These are phyloP conservation scores for Brachionus angularis DNA, from an alignment of 1,140 invertebrate genomes.

Conservation along the genomic window DNA sequence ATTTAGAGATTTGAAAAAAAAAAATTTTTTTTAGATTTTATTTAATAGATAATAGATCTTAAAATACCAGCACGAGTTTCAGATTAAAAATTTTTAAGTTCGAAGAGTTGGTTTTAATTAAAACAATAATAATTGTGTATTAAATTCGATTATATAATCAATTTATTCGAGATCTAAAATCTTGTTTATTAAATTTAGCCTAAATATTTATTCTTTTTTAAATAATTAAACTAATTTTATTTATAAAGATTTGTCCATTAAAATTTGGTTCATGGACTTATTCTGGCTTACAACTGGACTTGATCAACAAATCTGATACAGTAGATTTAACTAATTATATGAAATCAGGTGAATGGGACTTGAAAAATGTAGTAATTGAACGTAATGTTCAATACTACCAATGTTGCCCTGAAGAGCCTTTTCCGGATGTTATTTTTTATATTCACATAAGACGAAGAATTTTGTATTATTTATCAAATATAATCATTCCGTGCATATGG, in stretches of 20 bases:
- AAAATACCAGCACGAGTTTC: too few relatives aligned
- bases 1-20: too few relatives aligned
- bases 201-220: too few relatives aligned
- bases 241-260: slow-evolving; percentile 50
- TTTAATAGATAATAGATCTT: too few relatives aligned
- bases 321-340: slow-evolving; percentile 65
- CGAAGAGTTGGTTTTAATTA: too few relatives aligned
- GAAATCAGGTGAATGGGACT: slow-evolving; percentile 63
- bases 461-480: slow-evolving; percentile 73
- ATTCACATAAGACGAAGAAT: slow-evolving; percentile 88
- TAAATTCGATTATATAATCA: too few relatives aligned
- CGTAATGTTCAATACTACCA: slow-evolving; percentile 60
- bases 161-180: too few relatives aligned
- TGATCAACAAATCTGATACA: slow-evolving; percentile 61
- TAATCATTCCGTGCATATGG: slow-evolving; percentile 65
- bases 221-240: too few relatives aligned
- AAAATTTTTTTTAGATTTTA: too few relatives aligned
- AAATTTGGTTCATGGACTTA: slow-evolving; percentile 61
- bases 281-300: slow-evolving; percentile 75
- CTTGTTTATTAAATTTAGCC: too few relatives aligned
- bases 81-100: too few relatives aligned
- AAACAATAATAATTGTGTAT: too few relatives aligned
- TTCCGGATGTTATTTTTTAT: slow-evolving; percentile 62
- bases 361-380: slow-evolving; percentile 59
- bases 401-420: slow-evolving; percentile 61